These are phyloP conservation scores for Lasius fuliginosus DNA, from an alignment of 2,888 invertebrate genomes.

Conservation along the genomic window DNA sequence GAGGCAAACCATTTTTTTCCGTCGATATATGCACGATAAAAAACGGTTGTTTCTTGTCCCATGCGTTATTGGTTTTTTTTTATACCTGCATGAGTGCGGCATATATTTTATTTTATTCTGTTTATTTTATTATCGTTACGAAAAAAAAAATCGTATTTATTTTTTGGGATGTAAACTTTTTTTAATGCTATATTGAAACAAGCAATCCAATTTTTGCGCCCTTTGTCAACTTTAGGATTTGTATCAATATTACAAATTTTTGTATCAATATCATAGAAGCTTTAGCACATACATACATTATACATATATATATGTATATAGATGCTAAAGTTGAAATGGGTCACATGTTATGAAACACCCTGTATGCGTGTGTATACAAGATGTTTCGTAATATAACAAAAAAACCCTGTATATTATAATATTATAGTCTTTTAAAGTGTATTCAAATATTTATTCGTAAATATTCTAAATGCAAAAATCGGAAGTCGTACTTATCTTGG, in stretches of 20 bases:
- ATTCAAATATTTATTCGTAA: neutral
- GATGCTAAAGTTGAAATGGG: too few species aligned
- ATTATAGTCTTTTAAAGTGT: too few species aligned
- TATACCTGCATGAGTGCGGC: neutral
- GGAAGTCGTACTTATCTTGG: neutral
- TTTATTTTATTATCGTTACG: constrained; percentile 26
- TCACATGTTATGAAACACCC: too few species aligned
- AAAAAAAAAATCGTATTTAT: constrained; percentile 9
- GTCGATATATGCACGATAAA: constrained; percentile 17
- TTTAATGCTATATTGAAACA: neutral
- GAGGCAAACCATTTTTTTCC: neutral
- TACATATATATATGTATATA: too few species aligned
- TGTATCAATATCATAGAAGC: neutral
- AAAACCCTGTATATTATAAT: too few species aligned
- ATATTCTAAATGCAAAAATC: neutral
- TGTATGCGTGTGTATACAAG: too few species aligned
- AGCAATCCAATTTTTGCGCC: neutral
- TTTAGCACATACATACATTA: neutral
- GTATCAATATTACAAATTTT: neutral
- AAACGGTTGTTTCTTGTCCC: constrained; percentile 11
- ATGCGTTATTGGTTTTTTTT: constrained; percentile 16
- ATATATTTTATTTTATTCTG: constrained; percentile 30
- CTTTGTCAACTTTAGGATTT: neutral
- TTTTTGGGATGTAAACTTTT: constrained; percentile 1
- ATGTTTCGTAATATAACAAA: too few species aligned